Evolutionary conservation across 2,113 vertebrate genomes (phyloP).

Genomic region (Panthera uncia): DNA sequence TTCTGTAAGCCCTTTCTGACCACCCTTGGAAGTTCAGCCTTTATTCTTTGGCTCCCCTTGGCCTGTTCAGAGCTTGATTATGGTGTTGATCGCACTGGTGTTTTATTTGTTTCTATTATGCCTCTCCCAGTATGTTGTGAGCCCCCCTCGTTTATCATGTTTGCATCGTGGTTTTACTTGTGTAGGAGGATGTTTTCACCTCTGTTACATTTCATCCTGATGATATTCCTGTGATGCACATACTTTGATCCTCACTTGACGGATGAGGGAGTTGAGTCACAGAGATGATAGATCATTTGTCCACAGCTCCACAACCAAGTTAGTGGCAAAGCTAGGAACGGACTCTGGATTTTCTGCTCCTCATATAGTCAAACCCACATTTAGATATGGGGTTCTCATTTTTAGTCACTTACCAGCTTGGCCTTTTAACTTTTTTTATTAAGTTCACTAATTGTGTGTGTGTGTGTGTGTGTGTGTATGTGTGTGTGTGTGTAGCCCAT

Average conservation of each 20-base stretch:
- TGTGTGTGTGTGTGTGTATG: neutral
- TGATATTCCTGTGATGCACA: neutral
- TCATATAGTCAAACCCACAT: neutral
- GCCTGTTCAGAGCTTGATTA: neutral
- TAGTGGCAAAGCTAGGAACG: neutral
- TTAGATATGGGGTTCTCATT: neutral
- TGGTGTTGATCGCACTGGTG: neutral
- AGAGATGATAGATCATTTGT: slow-evolving; percentile 25
- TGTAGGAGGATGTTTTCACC: neutral
- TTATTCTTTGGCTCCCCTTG: neutral
- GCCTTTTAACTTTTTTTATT: neutral
- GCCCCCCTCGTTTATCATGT: neutral
- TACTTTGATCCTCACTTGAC: slow-evolving; percentile 9
- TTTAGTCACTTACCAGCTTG: neutral
- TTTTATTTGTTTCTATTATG: neutral
- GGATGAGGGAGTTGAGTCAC: slow-evolving; percentile 34
- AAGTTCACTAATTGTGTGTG: neutral
- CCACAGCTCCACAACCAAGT: neutral
- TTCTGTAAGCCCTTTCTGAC: neutral
- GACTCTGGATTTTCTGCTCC: neutral
- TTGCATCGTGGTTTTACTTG: neutral
- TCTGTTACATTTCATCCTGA: neutral
- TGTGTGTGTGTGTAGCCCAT: neutral
- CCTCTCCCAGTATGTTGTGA: neutral
- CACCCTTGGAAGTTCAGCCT: neutral